phyloP scores from a whole-genome alignment of 2,113 vertebrate species.

The Tinamus guttatus region DNA sequence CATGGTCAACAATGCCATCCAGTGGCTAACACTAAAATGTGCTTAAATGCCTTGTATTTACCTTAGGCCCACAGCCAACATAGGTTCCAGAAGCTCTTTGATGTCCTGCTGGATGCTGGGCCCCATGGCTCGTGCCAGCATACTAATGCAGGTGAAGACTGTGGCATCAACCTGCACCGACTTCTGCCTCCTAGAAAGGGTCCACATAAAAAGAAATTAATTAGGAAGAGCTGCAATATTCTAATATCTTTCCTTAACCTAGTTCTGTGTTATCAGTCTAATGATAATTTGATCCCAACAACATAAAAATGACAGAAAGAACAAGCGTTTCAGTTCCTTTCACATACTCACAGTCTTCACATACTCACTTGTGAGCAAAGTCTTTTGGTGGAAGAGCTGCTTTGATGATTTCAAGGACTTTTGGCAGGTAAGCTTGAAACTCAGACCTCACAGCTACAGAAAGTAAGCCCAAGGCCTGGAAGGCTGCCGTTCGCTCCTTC shows the following conservation, averaged over 20 bases:
- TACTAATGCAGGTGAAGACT: conserved; percentile 97
- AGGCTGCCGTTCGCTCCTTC: conserved; percentile 94
- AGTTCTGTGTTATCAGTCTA: not conserved
- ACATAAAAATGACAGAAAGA: not conserved
- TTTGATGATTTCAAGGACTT: conserved; percentile 96
- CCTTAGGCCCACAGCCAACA: conserved; percentile 98
- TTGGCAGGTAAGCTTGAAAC: conserved; percentile 92
- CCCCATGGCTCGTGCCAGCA: conserved; percentile 97
- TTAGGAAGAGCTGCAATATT: not conserved
- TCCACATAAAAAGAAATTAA: not conserved
- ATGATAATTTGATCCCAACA: not conserved
- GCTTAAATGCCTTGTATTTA: conserved; percentile 10
- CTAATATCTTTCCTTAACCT: not conserved
- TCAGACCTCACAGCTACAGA: conserved; percentile 94
- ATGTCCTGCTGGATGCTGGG: conserved; percentile 96
- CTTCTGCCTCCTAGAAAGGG: conserved; percentile 90
- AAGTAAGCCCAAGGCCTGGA: conserved; percentile 94
- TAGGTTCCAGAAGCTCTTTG: conserved; percentile 97
- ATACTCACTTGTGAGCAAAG: conserved; percentile 95
- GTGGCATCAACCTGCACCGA: conserved; percentile 97
- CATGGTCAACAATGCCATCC: not conserved
- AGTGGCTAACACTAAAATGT: not conserved
- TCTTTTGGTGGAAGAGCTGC: conserved; percentile 96
- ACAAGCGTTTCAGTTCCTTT: not conserved
- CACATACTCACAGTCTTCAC: not conserved